Percentiles rank a stretch among this genome's conserved stretches.
phyloP scores from a whole-genome alignment of 1,140 invertebrate species.

The Luehdorfia chinensis region DNA sequence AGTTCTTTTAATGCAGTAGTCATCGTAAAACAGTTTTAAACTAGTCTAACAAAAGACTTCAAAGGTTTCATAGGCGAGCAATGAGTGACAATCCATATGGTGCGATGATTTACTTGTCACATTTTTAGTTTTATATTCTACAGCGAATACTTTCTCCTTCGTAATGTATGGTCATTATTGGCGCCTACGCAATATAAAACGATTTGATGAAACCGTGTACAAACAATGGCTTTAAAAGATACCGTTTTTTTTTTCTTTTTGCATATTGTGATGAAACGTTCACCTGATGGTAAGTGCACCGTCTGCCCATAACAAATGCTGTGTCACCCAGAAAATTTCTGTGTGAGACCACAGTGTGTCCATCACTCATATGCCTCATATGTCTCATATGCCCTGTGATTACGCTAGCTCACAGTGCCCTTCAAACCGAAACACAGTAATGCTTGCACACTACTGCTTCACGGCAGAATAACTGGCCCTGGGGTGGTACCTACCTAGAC shows the following conservation, averaged over 20 bases:
- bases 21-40: conserved; percentile 57
- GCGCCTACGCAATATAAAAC: neutral
- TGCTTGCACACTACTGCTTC: too few relatives aligned
- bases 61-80: conserved; percentile 52
- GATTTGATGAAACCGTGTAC: neutral
- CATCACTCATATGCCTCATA: too few relatives aligned
- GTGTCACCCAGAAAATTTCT: too few relatives aligned
- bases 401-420: too few relatives aligned
- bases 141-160: conserved; percentile 8
- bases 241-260: neutral
- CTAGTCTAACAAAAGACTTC: conserved; percentile 65
- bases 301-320: too few relatives aligned
- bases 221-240: neutral
- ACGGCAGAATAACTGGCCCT: too few relatives aligned
- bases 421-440: too few relatives aligned
- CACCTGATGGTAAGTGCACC: too few relatives aligned
- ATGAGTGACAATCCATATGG: conserved; percentile 65
- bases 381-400: too few relatives aligned
- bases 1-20: conserved; percentile 60
- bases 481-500: too few relatives aligned
- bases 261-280: too few relatives aligned
- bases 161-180: neutral
- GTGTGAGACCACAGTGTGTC: too few relatives aligned
- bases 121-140: conserved; percentile 58
- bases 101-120: conserved; percentile 50